Base-by-base conservation (phyloP, 1,140 invertebrate genomes). In the Megalonaias nervosa region DNA sequence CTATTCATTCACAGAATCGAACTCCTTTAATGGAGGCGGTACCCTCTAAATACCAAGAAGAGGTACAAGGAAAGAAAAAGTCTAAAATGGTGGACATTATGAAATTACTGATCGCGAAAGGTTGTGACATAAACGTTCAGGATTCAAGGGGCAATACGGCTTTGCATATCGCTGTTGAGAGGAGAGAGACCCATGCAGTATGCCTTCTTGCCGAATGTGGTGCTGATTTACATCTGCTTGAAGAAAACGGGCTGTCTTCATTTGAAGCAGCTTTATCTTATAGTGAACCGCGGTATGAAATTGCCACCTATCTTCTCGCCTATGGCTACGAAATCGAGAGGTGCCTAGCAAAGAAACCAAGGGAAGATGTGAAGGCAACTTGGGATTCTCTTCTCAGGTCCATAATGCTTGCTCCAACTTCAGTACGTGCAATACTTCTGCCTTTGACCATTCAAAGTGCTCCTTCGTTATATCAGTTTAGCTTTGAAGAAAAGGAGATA, bases 11-110 rank as follows among this genome's bases (percentile, higher is more conserved):
- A 16, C 26, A 23, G 31, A 55, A 57, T 16, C 23, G 56, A 31
- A 67, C 74, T 57, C 74, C 74, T n/a, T 64, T 75, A 17, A 75
- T 75, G 74, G 67, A 19, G 17, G 66, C 74, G 19, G 19, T 75
- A 14, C 66, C 74, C 0, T 75, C 74, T 11, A 17, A 19, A n/a
- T 75, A 75, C 61, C 19, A 61, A 31, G 65, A 68, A 61, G 6
- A 62, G 48, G 19, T 68, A 9, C 59, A 64, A 4, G 31, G 57
- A 21, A 75, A 55, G 31, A 55, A 31, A 48, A 62, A 68, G 57
- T 69, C 59, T 48, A 56, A 62, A 48, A 55, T 62, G 17, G 3
- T 75, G 2, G 23, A 61, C 14, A 75, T 69, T 23, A 38, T 75
- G 4, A 68, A 64, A 56, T 11, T 61, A 2, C 57, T 75, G 26